Percentiles rank a stretch among this genome's conserved stretches.
Evolutionary conservation across 2,113 vertebrate genomes (phyloP).

Genomic region (Emydura subglobosa): DNA sequence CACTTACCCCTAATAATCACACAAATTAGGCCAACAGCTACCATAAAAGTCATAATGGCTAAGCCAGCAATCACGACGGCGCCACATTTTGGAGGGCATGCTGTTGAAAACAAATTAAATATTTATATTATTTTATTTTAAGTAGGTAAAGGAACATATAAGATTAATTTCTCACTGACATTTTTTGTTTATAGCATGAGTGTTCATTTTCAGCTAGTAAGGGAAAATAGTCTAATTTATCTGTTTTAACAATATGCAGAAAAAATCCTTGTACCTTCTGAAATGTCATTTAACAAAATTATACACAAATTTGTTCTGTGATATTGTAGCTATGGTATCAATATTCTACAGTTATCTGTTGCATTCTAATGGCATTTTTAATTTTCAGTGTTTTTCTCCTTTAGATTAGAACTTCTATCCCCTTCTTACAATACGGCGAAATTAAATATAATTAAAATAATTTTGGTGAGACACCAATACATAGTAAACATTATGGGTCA

Average conservation of each 20-base stretch:
- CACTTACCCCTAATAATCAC: constrained; percentile 82
- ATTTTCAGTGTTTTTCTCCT: neutral
- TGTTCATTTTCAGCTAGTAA: neutral
- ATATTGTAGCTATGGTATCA: neutral
- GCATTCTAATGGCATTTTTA: neutral
- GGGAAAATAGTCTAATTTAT: neutral
- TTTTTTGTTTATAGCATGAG: neutral
- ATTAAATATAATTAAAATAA: neutral
- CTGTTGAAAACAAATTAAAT: constrained; percentile 68
- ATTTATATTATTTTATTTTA: neutral
- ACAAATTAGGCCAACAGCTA: constrained; percentile 79
- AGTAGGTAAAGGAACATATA: neutral
- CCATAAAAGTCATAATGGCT: constrained; percentile 78
- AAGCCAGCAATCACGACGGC: constrained; percentile 81
- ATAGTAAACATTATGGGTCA: neutral
- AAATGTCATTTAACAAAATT: neutral
- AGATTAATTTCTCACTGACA: neutral
- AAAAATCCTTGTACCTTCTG: neutral
- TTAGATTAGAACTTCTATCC: neutral
- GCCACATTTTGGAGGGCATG: constrained; percentile 67
- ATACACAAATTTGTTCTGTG: neutral
- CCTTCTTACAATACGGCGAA: neutral
- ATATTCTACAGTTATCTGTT: neutral
- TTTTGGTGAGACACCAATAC: neutral
- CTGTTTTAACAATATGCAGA: neutral